Conservation (phyloP, 2,888 invertebrate species). For the Cantharis nigra region DNA sequence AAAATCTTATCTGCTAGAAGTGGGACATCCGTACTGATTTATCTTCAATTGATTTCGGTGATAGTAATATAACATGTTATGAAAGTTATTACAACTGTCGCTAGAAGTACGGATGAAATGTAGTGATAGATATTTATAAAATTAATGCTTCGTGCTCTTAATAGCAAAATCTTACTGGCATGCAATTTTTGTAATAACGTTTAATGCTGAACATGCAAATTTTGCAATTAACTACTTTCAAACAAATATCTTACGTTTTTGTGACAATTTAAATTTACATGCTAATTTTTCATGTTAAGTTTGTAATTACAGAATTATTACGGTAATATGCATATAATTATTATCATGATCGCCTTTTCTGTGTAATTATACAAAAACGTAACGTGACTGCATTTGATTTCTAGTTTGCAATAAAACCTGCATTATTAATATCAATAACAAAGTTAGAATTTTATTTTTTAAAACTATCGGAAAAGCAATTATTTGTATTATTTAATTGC, state of each 20-base stretch:
- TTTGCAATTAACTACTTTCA: not conserved
- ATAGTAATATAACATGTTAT: not conserved
- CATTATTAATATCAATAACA: not conserved
- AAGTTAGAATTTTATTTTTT: not conserved
- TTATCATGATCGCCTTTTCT: constrained; percentile 47
- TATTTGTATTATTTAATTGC: not conserved
- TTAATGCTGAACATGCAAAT: not conserved
- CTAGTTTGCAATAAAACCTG: constrained; percentile 10
- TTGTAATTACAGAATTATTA: constrained; percentile 44
- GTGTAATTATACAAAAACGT: constrained; percentile 49
- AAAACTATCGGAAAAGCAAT: not conserved
- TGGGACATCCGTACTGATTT: no score
- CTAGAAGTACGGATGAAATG: not conserved
- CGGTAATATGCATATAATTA: constrained; percentile 50
- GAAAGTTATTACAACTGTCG: not conserved
- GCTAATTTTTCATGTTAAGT: constrained; percentile 35
- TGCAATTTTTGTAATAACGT: not conserved
- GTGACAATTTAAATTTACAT: constrained; percentile 23
- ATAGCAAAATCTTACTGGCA: not conserved
- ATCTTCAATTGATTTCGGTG: no score
- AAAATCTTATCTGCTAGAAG: no score
- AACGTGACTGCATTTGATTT: constrained; percentile 54
- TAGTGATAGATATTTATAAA: not conserved
- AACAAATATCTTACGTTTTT: constrained; percentile 8
- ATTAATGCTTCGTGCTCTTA: not conserved